phyloP scores from a whole-genome alignment of 2,113 vertebrate species.

The Ginglymostoma cirratum region DNA sequence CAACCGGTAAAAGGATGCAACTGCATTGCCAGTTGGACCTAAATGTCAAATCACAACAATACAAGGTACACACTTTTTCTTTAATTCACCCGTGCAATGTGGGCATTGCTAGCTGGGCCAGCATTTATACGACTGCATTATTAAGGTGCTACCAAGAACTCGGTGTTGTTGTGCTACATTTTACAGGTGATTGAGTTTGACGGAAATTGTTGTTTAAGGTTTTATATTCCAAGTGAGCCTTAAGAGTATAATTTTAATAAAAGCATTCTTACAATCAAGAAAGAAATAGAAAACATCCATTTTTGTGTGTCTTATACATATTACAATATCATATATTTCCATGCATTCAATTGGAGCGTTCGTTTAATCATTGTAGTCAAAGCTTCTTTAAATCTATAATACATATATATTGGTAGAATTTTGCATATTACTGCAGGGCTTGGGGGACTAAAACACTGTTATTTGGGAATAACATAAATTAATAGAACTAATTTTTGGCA shows the following conservation, averaged over 20 bases:
- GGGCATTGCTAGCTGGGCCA: too few species aligned
- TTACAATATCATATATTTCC: background rate
- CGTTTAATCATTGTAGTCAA: conserved; percentile 19
- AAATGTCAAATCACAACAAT: background rate
- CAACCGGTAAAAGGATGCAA: background rate
- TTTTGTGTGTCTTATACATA: background rate
- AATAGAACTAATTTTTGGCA: background rate
- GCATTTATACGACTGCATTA: background rate
- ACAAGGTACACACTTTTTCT: background rate
- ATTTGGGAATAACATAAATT: conserved; percentile 18
- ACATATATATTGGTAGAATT: background rate
- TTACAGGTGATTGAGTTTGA: background rate
- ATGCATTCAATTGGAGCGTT: background rate
- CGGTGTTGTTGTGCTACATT: background rate
- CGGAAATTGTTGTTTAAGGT: conserved; percentile 2
- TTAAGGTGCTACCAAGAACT: background rate
- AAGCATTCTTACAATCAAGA: background rate
- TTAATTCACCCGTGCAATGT: too few species aligned
- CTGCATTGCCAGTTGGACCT: background rate
- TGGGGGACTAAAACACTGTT: background rate
- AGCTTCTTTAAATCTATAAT: conserved; percentile 21
- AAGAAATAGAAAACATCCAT: too few species aligned
- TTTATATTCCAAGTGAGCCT: background rate
- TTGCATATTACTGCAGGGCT: conserved; percentile 27
- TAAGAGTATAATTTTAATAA: background rate